Evolutionary conservation across 2,113 vertebrate genomes (phyloP).

Genomic region (Nerophis ophidion): DNA sequence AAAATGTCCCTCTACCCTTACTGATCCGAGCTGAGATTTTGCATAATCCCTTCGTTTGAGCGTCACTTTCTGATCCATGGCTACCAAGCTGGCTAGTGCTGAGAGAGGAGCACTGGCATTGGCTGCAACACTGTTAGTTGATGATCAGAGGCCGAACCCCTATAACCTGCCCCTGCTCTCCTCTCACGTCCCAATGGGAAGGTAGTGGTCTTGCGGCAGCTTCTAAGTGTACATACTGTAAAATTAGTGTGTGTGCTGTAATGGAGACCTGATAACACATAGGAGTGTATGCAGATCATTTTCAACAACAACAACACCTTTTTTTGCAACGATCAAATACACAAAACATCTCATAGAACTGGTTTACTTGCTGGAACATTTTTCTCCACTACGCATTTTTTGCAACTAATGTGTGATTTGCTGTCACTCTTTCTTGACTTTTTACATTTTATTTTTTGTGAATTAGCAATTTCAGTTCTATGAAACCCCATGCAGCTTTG

Average conservation of each 20-base stretch:
- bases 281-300: slow-evolving; percentile 13
- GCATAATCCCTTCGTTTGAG: slow-evolving; percentile 12
- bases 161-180: slow-evolving; percentile 30
- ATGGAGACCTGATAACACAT: not conserved
- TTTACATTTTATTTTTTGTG: no score
- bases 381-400: not conserved
- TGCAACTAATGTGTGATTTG: no score
- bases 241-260: slow-evolving; percentile 10
- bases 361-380: not conserved
- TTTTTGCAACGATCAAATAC: slow-evolving; percentile 9
- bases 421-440: no score
- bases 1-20: slow-evolving; percentile 21
- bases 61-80: slow-evolving; percentile 22
- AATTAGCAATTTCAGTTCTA: no score
- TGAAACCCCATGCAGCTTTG: no score
- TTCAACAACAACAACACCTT: slow-evolving; percentile 3
- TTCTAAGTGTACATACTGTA: slow-evolving; percentile 21
- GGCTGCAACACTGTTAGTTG: slow-evolving; percentile 59
- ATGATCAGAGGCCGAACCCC: slow-evolving; percentile 37
- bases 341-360: not conserved
- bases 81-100: slow-evolving; percentile 10
- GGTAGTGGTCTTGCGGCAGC: slow-evolving; percentile 26
- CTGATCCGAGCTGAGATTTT: not conserved
- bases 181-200: slow-evolving; percentile 28
- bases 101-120: slow-evolving; percentile 50